Base-by-base conservation (phyloP, 2,113 vertebrate genomes). In the Chinchilla lanigera region DNA sequence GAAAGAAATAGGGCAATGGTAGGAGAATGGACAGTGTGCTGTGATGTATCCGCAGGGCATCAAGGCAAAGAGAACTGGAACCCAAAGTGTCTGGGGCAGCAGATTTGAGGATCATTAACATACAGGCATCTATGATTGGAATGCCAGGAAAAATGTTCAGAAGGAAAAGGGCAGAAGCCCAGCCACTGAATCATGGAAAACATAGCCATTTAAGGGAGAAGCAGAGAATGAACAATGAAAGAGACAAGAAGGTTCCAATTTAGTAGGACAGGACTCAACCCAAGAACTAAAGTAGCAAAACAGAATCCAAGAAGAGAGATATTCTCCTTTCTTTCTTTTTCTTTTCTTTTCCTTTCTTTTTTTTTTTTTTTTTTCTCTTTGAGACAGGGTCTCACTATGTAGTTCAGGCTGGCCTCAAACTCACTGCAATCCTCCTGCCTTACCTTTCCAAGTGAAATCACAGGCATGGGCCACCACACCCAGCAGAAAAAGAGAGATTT, bases 1-100 rank as follows among this genome's bases (percentile, higher is more conserved):
- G 44, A 54, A 54, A 52, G 35, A 71, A 33, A 38, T 0, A 2
- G 0, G 24, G 7, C 30, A 12, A n/a, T 1, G 10, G 61, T 3
- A 20, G 58, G 38, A 30, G 5, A 6, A 13, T 0, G 5, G 5
- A 4, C 44, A 20, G 63, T 9, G 2, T 41, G 52, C 86, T 17
- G 2, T 12, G 41, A 65, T 28, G 56, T 54, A 35, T n/a, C 67
- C 9, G 6, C n/a, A 19, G 58, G 75, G 33, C 7, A 7, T 10
- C 52, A 58, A 56, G 17, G 33, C 12, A 20, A 30, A 38, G 2
- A 17, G 50, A 35, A 30, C n/a, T 33, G 47, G 50, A 78, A 19
- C n/a, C 44, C 52, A 16, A 24, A 13, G 50, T 33, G 14, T 19
- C 41, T 10, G 17, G 58, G 19, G 16, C 26, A 16, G 28, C 2